Conservation (phyloP, 2,888 invertebrate species). For the Camponotus fellah region DNA sequence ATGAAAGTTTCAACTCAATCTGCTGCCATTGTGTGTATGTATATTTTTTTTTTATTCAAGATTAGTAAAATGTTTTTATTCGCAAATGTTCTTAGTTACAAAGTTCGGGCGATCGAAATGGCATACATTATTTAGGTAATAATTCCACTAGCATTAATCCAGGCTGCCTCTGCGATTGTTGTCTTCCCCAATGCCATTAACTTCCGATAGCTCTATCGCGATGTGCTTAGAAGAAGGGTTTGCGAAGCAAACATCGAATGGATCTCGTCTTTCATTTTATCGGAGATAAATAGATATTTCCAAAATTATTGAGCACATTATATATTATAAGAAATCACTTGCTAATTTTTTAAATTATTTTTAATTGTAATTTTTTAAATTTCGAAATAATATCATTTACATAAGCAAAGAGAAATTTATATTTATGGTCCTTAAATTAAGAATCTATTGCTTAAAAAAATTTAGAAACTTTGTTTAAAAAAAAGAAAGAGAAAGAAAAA, state of each 20-base stretch:
- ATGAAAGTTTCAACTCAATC: conserved; percentile 14
- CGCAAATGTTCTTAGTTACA: not conserved
- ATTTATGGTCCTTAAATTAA: not conserved
- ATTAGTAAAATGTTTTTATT: not conserved
- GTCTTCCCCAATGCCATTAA: conserved; percentile 67
- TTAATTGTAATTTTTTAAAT: conserved; percentile 9
- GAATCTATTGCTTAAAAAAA: not conserved
- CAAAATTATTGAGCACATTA: not conserved
- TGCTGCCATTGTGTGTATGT: not conserved
- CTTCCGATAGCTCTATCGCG: conserved; percentile 53
- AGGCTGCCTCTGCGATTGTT: conserved; percentile 65
- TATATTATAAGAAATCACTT: not conserved
- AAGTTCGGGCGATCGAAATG: conserved; percentile 40
- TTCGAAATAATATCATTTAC: not conserved
- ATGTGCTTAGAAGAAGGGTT: conserved; percentile 33
- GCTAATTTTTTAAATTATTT: conserved; percentile 4
- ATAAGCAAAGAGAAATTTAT: not conserved
- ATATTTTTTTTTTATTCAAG: not conserved
- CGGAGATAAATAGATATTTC: conserved; percentile 29
- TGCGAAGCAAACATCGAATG: not conserved
- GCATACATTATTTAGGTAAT: conserved; percentile 40
- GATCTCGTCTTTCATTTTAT: conserved; percentile 23
- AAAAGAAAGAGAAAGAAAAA: no score
- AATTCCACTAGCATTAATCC: conserved; percentile 54
- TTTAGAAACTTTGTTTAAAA: not conserved